Evolutionary conservation across 2,113 vertebrate genomes (phyloP), one percentile per base, ranked within the genome.

Genomic region (Hyla sarda): DNA sequence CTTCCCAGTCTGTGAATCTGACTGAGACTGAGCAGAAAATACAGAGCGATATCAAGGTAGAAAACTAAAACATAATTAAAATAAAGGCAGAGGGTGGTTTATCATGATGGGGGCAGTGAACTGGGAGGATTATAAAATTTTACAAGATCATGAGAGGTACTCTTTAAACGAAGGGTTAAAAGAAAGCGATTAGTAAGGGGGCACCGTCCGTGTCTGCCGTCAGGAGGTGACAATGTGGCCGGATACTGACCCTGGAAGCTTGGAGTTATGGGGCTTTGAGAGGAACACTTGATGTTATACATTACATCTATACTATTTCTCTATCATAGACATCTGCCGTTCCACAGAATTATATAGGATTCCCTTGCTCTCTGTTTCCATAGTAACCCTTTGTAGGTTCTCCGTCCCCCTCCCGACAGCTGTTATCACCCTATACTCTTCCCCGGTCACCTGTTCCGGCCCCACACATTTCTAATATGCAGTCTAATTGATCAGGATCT

Each of bases 391-490:
- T 81, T 81, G 78, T 81, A 47, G 78, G 78, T n/a, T 28, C 21
- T 45, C 14, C 78, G 2, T 65, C 77, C 77, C 76, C 56, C 56
- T 80, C 78, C 50, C 25, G 34, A 30, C 78, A 81, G 78, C 78
- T 81, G 78, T 62, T 81, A 62, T 65, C 78, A 81, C 25, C 41
- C 78, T 81, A 81, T 81, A 81, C 78, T 47, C 11, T 60, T 47
- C 16, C 41, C 77, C 56, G 17, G 60, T 23, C 78, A 81, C 78
- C 78, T 81, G 78, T 47, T 37, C 28, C 58, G 0, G 21, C 52
- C 23, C 56, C 78, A 45, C 23, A 12, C 34, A 37, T 80, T 80
- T 62, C 32, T 37, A 21, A n/a, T 23, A 13, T 34, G 25, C 77
- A 12, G 23, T 23, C 77, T 80, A 60, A 81, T 81, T 60, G 56